Conservation (phyloP, 2,888 invertebrate species). For the Chironomus tentans region DNA sequence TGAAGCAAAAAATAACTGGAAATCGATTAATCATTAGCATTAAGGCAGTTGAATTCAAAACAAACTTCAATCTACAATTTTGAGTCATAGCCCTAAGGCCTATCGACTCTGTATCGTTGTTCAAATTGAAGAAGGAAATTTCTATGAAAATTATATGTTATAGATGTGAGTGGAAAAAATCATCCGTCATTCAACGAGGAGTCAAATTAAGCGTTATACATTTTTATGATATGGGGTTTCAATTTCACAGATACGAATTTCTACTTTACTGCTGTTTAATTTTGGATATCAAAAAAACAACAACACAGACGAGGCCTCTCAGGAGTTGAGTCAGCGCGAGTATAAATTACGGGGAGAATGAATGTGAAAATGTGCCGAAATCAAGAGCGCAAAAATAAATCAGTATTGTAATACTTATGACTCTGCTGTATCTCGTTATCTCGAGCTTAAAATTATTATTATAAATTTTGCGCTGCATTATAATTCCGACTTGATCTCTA, state of each 20-base stretch:
- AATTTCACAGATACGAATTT: background rate
- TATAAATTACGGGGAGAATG: background rate
- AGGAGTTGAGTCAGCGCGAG: background rate
- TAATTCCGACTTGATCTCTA: background rate
- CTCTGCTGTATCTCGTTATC: background rate
- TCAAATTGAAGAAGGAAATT: background rate
- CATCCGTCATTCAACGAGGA: background rate
- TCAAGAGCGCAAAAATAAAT: constrained; percentile 6
- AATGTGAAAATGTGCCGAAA: constrained; percentile 2
- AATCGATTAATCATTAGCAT: constrained; percentile 23
- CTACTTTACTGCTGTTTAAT: background rate
- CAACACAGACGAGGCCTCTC: background rate
- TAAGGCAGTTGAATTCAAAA: background rate
- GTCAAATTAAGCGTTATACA: background rate
- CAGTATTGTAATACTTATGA: background rate
- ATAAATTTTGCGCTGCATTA: background rate
- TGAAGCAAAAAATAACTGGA: background rate
- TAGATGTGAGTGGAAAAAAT: no score
- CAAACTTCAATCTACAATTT: constrained; percentile 4
- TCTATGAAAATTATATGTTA: constrained; percentile 2
- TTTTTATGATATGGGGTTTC: background rate
- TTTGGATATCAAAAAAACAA: background rate
- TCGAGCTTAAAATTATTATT: background rate
- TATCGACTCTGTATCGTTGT: background rate
- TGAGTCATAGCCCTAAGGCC: background rate